Conservation (phyloP, 2,888 invertebrate genomes). For the Galeopsomyia nigrocyanea region DNA sequence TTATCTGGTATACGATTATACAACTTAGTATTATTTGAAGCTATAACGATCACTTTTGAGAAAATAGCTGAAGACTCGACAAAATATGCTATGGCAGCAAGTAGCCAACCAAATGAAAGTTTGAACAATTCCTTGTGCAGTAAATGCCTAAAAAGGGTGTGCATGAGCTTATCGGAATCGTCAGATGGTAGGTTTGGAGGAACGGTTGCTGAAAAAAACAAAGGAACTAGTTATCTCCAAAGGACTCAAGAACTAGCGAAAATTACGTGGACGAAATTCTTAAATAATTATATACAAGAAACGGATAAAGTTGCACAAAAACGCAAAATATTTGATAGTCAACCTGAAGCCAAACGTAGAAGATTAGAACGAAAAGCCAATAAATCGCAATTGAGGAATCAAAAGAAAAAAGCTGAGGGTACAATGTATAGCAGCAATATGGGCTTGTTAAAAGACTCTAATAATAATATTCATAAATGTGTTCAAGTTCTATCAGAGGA, state of each 20-base stretch:
- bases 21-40: slow-evolving; percentile 12
- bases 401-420: slow-evolving; percentile 4
- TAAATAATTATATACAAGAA: neutral
- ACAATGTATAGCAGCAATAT: neutral
- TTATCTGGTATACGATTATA: slow-evolving; percentile 15
- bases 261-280: neutral
- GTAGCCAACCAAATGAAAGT: slow-evolving; percentile 46
- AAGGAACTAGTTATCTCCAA: neutral
- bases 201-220: slow-evolving; percentile 6
- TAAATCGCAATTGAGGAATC: neutral
- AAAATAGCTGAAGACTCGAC: too few relatives aligned
- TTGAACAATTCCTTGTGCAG: slow-evolving; percentile 40
- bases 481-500: too few relatives aligned
- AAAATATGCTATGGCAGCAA: slow-evolving; percentile 42
- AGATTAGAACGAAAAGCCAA: neutral
- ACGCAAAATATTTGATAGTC: neutral
- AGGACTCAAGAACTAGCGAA: neutral
- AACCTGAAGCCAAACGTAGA: slow-evolving; percentile 3
- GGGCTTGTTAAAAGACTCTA: neutral
- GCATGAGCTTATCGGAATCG: slow-evolving; percentile 41
- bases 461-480: too few relatives aligned
- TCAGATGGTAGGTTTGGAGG: slow-evolving; percentile 40
- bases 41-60: slow-evolving; percentile 30
- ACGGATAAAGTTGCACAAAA: neutral
- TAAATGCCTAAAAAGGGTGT: slow-evolving; percentile 36